Base-by-base conservation (phyloP, 2,888 invertebrate species). In the Chymomyza caudatula region DNA sequence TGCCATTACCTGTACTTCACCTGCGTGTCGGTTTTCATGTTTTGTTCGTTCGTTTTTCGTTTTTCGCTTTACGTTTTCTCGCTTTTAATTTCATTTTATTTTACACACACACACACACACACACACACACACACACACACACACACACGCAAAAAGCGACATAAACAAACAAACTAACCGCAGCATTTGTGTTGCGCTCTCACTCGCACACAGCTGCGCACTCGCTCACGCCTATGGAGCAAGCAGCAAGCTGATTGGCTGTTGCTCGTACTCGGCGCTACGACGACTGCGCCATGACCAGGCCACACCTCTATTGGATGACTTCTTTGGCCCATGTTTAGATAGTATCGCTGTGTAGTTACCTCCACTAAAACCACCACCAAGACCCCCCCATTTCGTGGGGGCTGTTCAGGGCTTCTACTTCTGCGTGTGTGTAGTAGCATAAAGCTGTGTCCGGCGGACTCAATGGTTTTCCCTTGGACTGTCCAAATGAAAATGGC, bases 241-340 rank as follows among this genome's bases (percentile, higher is more conserved):
- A 54, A 57, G 63, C 85, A 60, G 37, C 58, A 20, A 62, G 68
- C 67, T 60, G 80, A 86, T 86, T 86, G 83, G 87, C 77, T 74
- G 69, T 65, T 65, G 44, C 63, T 52, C 54, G 71, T 71, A 61
- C 43, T 55, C 43, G 54, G 47, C 22, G 49, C 55, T 37, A 80
- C 85, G 85, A 72, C 84, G 85, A 72, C 84, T 86, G 86, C 87
- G 80, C 86, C 63, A 75, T 74, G 72, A 67, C 67, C 80, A 60
- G 69, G 85, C 82, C 82, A 82, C 82, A 87, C 82, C 82, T 82
- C 85, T 83, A 71, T 77, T 78, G 78, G 78, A 76, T 78, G 69
- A 20, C 72, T 66, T 61, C 65, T 65, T 63, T 63, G 29, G 63
- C 49, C 65, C 60, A 63, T 57, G 42, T 42, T 42, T 49, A 13